These are phyloP conservation scores for Cataglyphis rosenhaueri DNA, from an alignment of 2,888 invertebrate species.

Conservation along the genomic window DNA sequence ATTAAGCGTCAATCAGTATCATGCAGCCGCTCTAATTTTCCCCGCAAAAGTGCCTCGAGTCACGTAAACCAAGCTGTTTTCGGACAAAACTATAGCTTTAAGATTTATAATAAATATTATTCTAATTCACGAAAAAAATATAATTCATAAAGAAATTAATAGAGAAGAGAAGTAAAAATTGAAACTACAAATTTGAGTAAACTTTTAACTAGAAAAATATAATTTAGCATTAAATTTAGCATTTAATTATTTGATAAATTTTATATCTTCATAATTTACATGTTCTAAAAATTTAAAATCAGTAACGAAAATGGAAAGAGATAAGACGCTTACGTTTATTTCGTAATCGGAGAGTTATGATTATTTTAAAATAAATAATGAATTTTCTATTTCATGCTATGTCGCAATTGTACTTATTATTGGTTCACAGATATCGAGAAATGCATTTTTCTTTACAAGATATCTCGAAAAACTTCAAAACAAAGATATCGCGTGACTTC, in stretches of 20 bases:
- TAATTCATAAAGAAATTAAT: neutral
- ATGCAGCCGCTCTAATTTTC: slow-evolving; percentile 46
- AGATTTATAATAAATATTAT: neutral
- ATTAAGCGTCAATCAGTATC: slow-evolving; percentile 51
- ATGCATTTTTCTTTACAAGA: slow-evolving; percentile 3
- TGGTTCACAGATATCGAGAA: neutral
- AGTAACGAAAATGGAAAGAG: neutral
- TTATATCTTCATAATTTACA: neutral
- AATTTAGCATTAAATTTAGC: neutral
- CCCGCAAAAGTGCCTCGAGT: slow-evolving; percentile 22
- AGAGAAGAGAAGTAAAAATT: neutral
- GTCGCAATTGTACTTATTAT: neutral
- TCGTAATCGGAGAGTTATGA: neutral
- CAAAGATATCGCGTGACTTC: slow-evolving; percentile 32
- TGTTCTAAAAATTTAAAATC: neutral
- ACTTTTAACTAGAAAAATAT: neutral
- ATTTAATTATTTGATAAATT: neutral
- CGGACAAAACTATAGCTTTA: slow-evolving; percentile 5
- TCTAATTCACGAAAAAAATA: neutral
- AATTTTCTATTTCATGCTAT: neutral
- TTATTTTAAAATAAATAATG: neutral
- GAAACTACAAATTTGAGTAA: neutral
- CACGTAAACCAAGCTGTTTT: slow-evolving; percentile 41
- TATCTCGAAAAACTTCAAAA: slow-evolving; percentile 10
- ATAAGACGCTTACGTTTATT: neutral